Evolutionary conservation across 2,113 vertebrate genomes (phyloP), one percentile per base, ranked within the genome.

Genomic region (Hyla sarda): DNA sequence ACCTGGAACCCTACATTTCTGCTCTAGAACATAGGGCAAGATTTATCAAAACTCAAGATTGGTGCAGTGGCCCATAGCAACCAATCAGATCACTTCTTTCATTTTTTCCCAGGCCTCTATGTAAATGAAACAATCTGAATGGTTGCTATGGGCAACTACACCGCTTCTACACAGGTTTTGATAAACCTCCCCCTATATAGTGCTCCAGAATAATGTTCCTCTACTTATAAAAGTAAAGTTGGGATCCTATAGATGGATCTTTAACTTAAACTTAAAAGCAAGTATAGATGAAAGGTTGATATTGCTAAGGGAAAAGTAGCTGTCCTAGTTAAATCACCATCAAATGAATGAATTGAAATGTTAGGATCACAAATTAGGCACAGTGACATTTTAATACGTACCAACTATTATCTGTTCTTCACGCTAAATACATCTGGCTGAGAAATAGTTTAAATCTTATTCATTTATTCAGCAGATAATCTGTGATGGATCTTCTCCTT

Each of bases 311-410:
- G 58, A 62, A 23, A 80, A 80, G 78, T 62, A 25, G 54, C 13
- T 80, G 34, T 62, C 56, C 32, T 79, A 3, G 32, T 62, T 80
- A 62, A 4, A 62, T 80, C 34, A 45, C 56, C 41, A 80, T 45
- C 23, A 62, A 80, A 45, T 80, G 34, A 80, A 80, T 30, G 23
- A 54, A 25, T 21, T 80, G n/a, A 81, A 81, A 81, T 81, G 58
- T 81, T 58, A 81, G 47, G 56, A 47, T 65, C 78, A 65, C 78
- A 65, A 65, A 81, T 81, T 81, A 81, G 78, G 78, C 23, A 48
- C 37, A 47, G 3, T 65, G 78, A 65, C 78, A 81, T 81, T 65
- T 81, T 45, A 81, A 45, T 62, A 62, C 56, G 65, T 62, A 81
- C 6, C 34, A 23, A 25, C 56, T 62, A 81, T 81, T 62, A 81